A percentile compares a stretch with the other conserved stretches of the same genome.
Conservation (phyloP, 2,113 vertebrate species). For the Xiphorhynchus elegans region DNA sequence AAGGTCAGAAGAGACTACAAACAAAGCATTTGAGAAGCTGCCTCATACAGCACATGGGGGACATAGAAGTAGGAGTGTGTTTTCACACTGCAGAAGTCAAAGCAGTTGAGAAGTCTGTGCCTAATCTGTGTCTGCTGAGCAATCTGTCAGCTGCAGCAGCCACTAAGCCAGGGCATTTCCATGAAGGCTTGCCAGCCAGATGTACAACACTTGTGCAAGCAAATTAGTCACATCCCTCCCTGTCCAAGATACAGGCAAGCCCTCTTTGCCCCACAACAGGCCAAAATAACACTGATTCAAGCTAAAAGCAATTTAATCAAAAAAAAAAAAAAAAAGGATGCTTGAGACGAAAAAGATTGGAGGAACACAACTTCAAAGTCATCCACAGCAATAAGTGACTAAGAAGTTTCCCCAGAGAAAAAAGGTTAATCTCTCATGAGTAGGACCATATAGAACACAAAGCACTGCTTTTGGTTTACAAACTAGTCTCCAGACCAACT, state of each 20-base stretch:
- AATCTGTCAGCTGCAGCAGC: not conserved
- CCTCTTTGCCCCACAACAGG: accelerated
- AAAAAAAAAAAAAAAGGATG: not conserved
- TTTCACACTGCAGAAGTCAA: not conserved
- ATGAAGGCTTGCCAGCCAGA: not conserved
- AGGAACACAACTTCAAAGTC: not conserved
- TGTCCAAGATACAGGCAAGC: not conserved
- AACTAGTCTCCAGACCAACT: not conserved
- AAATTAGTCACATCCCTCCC: not conserved
- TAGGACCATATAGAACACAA: not conserved
- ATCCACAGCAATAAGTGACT: not conserved
- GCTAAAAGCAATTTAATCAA: not conserved
- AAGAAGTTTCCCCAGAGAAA: not conserved
- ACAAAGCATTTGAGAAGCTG: not conserved
- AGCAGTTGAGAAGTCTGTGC: not conserved
- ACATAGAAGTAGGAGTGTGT: not conserved
- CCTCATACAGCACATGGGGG: not conserved
- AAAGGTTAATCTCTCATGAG: not conserved
- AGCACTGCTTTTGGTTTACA: not conserved
- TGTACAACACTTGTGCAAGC: not conserved
- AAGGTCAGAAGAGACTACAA: not conserved
- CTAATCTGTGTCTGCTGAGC: not conserved
- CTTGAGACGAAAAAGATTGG: not conserved
- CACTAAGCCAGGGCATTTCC: not conserved
- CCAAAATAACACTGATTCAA: not conserved